These are phyloP conservation scores for Pogonomyrmex barbatus DNA, from an alignment of 1,140 invertebrate genomes.

Conservation along the genomic window DNA sequence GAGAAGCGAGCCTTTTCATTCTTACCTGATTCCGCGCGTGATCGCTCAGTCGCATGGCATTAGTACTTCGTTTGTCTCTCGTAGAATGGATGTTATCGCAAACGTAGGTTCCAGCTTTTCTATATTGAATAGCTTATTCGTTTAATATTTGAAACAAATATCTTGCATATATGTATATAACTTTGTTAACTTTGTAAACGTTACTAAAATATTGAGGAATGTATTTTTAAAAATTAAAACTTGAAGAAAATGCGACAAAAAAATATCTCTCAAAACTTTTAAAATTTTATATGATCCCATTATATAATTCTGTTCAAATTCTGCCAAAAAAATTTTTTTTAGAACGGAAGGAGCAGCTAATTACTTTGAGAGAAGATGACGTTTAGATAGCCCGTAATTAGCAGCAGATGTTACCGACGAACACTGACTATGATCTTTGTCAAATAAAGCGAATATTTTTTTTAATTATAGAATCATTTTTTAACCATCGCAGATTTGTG, in stretches of 20 bases:
- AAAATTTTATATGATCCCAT: neutral
- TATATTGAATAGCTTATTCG: neutral
- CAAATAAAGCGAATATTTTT: slow-evolving; percentile 10
- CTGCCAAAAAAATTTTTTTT: neutral
- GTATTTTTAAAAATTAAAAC: no score
- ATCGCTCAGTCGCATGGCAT: neutral
- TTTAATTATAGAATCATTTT: slow-evolving; percentile 34
- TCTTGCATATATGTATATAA: neutral
- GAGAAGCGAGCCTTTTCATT: slow-evolving; percentile 36
- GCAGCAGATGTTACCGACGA: slow-evolving; percentile 58
- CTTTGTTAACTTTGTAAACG: neutral
- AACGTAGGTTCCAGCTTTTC: neutral
- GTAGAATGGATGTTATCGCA: neutral
- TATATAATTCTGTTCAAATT: neutral
- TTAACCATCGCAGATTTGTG: neutral
- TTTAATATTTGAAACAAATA: neutral
- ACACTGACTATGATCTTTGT: slow-evolving; percentile 51
- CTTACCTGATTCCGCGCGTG: neutral
- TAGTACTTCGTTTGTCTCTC: slow-evolving; percentile 24
- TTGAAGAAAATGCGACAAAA: neutral
- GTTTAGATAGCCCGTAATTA: slow-evolving; percentile 71
- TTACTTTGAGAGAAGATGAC: slow-evolving; percentile 68
- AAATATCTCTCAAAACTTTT: neutral
- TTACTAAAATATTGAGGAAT: neutral
- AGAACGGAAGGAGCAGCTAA: slow-evolving; percentile 19